phyloP scores from a whole-genome alignment of 1,140 invertebrate genomes.

The Yoshiicerus persimilis region DNA sequence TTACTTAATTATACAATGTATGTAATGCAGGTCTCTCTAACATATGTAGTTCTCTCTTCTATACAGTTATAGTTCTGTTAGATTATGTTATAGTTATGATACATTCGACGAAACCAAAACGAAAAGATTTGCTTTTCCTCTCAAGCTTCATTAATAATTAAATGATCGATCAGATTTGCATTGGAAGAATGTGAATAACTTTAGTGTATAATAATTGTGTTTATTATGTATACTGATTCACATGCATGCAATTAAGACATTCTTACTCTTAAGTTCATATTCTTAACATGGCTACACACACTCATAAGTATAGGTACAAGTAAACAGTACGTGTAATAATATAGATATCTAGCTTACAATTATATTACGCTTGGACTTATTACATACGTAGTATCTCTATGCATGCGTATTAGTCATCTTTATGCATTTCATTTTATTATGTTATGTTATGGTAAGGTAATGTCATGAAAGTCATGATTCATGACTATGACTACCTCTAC shows the following conservation, averaged over 20 bases:
- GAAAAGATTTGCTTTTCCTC: conserved; percentile 1
- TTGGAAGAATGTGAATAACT: neutral
- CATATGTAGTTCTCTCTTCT: too few species aligned
- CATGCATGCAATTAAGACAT: neutral
- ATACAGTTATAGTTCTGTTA: too few species aligned
- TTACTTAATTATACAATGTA: neutral
- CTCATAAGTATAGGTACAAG: neutral
- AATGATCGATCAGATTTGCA: neutral
- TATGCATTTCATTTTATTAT: neutral
- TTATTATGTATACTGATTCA: conserved; percentile 3
- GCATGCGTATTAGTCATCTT: neutral
- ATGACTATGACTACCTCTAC: neutral
- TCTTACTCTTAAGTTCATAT: neutral
- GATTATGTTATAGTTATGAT: too few species aligned
- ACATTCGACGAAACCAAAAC: neutral
- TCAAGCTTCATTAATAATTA: neutral
- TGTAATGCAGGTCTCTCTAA: neutral
- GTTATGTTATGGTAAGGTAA: neutral
- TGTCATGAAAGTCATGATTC: neutral
- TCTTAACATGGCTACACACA: neutral
- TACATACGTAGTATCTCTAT: neutral
- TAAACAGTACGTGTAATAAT: neutral
- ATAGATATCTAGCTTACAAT: neutral
- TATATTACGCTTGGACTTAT: neutral
- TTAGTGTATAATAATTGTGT: neutral